These are phyloP conservation scores for Gallinago solitaria DNA, from an alignment of 2,797 vertebrate species.

Conservation along the genomic window DNA sequence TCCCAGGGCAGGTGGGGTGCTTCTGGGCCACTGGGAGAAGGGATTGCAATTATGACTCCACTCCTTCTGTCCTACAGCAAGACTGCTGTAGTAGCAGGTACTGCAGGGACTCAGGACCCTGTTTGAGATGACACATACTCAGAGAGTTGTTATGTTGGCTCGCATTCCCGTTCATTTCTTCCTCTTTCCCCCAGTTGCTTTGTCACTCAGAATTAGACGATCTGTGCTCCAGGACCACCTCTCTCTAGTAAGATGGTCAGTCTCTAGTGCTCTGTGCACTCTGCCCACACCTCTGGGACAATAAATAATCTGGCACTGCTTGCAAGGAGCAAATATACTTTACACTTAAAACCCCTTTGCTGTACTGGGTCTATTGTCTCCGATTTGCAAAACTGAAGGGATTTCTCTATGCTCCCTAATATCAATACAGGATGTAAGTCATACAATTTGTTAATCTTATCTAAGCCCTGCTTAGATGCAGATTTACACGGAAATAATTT, in stretches of 20 bases:
- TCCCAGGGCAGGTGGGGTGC: neutral
- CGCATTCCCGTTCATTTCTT: accelerated
- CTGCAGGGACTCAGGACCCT: neutral
- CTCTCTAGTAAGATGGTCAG: neutral
- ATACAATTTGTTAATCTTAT: neutral
- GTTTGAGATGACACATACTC: neutral
- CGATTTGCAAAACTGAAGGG: neutral
- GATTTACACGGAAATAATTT: neutral
- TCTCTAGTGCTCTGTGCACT: neutral
- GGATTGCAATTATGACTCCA: accelerated
- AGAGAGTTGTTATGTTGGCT: neutral
- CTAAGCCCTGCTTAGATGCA: neutral
- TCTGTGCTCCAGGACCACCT: neutral
- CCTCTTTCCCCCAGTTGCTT: neutral
- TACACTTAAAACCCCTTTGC: neutral
- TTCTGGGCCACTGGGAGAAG: neutral
- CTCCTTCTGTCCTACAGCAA: neutral
- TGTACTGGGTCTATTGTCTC: neutral
- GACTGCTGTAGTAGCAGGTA: neutral
- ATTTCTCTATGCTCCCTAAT: neutral
- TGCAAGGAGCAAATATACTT: neutral
- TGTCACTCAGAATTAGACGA: neutral
- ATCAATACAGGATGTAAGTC: neutral
- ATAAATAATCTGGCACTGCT: neutral
- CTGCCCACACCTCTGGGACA: neutral